phyloP scores from a whole-genome alignment of 92 coral and sea anemone genomes.

The Metridium senile region DNA sequence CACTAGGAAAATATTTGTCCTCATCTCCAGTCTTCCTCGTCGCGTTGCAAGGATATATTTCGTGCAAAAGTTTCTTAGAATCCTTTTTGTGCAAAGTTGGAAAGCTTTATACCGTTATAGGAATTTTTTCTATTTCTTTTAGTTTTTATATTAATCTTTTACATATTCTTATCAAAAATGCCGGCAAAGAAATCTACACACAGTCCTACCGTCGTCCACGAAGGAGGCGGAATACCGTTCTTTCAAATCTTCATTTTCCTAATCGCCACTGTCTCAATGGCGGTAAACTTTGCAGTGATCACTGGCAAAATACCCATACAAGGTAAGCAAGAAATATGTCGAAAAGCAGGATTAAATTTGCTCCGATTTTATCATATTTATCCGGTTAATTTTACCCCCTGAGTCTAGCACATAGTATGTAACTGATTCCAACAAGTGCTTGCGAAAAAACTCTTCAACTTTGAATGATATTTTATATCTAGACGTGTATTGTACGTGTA shows the following conservation, averaged over 20 bases:
- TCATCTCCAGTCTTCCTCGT: conserved; percentile 5
- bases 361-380: no score
- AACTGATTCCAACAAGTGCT: no score
- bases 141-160: neutral
- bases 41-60: neutral
- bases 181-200: conserved; percentile 27
- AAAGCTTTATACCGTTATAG: neutral
- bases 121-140: neutral
- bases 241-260: conserved; percentile 80
- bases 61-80: neutral
- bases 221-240: conserved; percentile 60
- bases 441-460: no score
- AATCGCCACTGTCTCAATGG: conserved; percentile 82
- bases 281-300: conserved; percentile 76
- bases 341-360: no score
- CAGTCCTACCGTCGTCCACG: neutral
- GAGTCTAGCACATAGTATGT: no score
- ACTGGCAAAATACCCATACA: conserved; percentile 74
- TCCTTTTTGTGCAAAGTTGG: neutral
- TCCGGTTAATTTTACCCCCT: no score
- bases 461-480: no score
- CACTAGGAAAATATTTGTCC: neutral
- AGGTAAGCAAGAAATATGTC: conserved; percentile 54
- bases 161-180: conserved; percentile 37
- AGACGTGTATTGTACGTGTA: no score